Conservation (phyloP, 2,888 invertebrate species). For the Agonopterix heracliana region DNA sequence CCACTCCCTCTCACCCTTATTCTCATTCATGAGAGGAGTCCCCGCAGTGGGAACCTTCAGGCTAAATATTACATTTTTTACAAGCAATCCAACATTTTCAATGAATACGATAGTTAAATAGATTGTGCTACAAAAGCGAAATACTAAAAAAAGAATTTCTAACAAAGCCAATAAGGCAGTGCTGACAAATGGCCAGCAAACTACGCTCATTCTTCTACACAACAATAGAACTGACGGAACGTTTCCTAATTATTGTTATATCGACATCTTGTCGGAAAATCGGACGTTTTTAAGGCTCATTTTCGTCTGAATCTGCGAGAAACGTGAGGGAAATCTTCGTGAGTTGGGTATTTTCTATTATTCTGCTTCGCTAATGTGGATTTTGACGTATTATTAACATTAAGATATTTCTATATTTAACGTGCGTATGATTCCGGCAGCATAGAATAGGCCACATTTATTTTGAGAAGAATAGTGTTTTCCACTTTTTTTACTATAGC, state of each 20-base stretch:
- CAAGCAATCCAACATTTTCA: background rate
- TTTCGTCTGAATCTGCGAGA: background rate
- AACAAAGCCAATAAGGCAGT: conserved; percentile 4
- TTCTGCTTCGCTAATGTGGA: too few species aligned
- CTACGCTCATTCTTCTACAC: background rate
- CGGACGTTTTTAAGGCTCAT: background rate
- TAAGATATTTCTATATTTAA: too few species aligned
- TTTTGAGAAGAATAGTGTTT: too few species aligned
- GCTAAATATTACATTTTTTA: background rate
- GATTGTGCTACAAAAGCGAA: background rate
- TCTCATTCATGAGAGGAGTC: too few species aligned
- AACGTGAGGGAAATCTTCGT: too few species aligned
- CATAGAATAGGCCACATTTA: too few species aligned
- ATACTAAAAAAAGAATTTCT: conserved; percentile 1
- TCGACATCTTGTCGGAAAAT: background rate
- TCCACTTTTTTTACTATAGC: too few species aligned
- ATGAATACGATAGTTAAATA: background rate
- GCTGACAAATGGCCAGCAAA: conserved; percentile 3
- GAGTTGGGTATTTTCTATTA: too few species aligned
- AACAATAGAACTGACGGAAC: conserved; percentile 10
- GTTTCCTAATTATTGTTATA: conserved; percentile 20
- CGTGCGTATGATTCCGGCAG: too few species aligned
- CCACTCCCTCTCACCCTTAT: too few species aligned
- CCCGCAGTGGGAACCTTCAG: too few species aligned
- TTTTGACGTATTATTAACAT: too few species aligned